phyloP scores from a whole-genome alignment of 1,140 invertebrate species.

The Pygmarrhopalites habei region DNA sequence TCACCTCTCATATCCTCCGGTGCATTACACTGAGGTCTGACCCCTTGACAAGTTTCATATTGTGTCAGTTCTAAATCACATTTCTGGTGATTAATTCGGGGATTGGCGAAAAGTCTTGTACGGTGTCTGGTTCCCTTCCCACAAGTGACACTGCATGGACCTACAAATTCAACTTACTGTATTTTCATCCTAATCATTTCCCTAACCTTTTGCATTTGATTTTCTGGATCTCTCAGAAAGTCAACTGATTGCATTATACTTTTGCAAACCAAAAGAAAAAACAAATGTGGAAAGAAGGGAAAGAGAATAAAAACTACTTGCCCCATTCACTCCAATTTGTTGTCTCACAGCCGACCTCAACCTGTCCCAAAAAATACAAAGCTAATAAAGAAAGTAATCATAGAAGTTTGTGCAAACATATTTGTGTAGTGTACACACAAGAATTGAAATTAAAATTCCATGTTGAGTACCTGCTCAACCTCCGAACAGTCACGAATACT shows the following conservation, averaged over 20 bases:
- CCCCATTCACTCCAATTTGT: conserved; percentile 45
- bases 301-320: too few species aligned
- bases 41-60: conserved; percentile 40
- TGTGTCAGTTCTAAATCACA: conserved; percentile 43
- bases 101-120: conserved; percentile 40
- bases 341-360: conserved; percentile 39
- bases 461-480: conserved; percentile 5
- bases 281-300: too few species aligned
- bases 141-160: conserved; percentile 41
- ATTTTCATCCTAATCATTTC: too few species aligned
- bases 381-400: neutral
- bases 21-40: conserved; percentile 15
- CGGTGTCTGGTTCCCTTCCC: conserved; percentile 46
- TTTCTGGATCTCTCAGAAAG: too few species aligned
- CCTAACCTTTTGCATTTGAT: too few species aligned
- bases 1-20: conserved; percentile 16
- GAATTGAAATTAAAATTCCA: neutral
- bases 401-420: neutral
- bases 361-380: conserved; percentile 29
- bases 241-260: too few species aligned
- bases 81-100: conserved; percentile 16
- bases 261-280: too few species aligned
- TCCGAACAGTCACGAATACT: neutral
- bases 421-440: neutral
- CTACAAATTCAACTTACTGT: too few species aligned